These are phyloP conservation scores for Muscicapa striata DNA, from an alignment of 2,797 vertebrate genomes.

Conservation along the genomic window DNA sequence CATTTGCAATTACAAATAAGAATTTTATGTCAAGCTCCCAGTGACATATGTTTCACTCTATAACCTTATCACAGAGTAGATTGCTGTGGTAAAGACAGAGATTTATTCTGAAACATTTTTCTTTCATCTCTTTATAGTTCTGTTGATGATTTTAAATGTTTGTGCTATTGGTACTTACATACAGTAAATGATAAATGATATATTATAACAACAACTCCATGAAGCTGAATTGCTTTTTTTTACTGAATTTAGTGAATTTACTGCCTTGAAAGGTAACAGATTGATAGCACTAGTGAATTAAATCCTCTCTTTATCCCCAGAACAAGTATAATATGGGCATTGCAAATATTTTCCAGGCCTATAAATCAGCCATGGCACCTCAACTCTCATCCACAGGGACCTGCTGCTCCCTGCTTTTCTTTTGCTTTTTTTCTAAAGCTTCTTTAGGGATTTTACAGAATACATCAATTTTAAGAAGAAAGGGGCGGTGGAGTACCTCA, in stretches of 20 bases:
- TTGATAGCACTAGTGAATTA: constrained; percentile 62
- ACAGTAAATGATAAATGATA: constrained; percentile 71
- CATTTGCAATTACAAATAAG: constrained; percentile 16
- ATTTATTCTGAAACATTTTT: constrained; percentile 67
- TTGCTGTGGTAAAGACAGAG: constrained; percentile 39
- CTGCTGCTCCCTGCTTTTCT: neutral
- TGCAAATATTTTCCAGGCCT: constrained; percentile 1
- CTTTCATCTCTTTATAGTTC: constrained; percentile 62
- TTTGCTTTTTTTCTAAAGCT: neutral
- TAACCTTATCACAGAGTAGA: constrained; percentile 43
- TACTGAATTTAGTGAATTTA: constrained; percentile 58
- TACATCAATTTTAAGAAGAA: neutral
- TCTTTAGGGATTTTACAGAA: neutral
- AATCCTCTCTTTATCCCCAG: constrained; percentile 67
- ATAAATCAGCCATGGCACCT: constrained; percentile 44
- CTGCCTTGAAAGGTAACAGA: constrained; percentile 72
- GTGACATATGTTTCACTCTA: constrained; percentile 7
- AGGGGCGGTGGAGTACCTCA: accelerated
- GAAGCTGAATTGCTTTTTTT: constrained; percentile 70
- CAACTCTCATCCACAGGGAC: neutral
- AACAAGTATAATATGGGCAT: constrained; percentile 11
- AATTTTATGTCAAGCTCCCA: constrained; percentile 26
- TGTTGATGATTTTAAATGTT: constrained; percentile 72
- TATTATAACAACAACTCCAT: constrained; percentile 60
- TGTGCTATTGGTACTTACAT: constrained; percentile 70